Evolutionary conservation across 2,113 vertebrate species (phyloP).

Genomic region (Periophthalmodon schlosseri): DNA sequence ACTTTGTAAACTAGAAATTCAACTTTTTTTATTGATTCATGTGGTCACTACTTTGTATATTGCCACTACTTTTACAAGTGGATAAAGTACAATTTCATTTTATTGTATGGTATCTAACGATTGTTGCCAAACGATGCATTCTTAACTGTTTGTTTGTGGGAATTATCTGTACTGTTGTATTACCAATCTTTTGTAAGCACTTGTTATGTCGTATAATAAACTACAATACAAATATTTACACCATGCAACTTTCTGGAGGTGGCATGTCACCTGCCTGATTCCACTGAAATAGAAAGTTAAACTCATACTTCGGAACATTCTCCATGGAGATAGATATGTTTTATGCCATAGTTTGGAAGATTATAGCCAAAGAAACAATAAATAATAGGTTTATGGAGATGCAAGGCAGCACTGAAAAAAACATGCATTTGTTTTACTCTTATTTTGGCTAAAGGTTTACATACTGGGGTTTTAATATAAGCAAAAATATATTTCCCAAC

Average conservation of each 20-base stretch:
- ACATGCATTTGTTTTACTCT: too few species aligned
- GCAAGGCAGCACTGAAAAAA: too few species aligned
- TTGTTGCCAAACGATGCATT: constrained; percentile 27
- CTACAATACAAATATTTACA: constrained; percentile 44
- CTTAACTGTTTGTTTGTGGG: constrained; percentile 44
- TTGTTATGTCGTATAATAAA: constrained; percentile 65
- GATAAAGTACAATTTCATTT: constrained; percentile 34
- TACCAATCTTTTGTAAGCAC: constrained; percentile 66
- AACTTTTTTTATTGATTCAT: constrained; percentile 64
- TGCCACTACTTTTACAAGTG: constrained; percentile 54
- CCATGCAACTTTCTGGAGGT: too few species aligned
- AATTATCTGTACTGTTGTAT: constrained; percentile 43
- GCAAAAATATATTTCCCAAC: neutral
- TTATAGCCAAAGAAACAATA: too few species aligned
- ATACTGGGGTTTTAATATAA: neutral
- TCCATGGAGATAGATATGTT: too few species aligned
- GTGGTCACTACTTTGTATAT: constrained; percentile 63
- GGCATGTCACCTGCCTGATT: too few species aligned
- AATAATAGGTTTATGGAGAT: too few species aligned
- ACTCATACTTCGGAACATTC: too few species aligned
- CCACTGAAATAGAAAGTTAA: too few species aligned
- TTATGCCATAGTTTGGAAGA: too few species aligned
- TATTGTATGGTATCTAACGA: constrained; percentile 42
- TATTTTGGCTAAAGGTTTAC: neutral
- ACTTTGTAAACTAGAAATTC: constrained; percentile 49